Conservation (phyloP, 2,888 invertebrate genomes). For the Drosophila stalkeri region DNA sequence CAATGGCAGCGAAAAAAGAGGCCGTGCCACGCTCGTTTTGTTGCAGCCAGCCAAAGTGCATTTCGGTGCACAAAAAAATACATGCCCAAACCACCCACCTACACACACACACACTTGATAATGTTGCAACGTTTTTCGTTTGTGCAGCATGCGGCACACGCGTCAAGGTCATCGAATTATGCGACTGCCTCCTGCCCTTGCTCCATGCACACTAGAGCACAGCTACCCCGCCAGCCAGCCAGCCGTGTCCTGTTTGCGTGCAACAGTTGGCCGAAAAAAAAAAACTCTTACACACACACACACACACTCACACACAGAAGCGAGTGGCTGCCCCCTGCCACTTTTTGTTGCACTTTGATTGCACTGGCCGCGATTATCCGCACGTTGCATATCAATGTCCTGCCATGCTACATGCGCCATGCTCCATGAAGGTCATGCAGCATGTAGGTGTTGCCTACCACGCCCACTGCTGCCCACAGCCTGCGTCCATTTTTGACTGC, state of each 20-base stretch:
- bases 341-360: conserved; percentile 73
- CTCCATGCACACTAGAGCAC: conserved; percentile 2
- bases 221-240: conserved; percentile 7
- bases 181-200: conserved; percentile 10
- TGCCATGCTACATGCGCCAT: conserved; percentile 38
- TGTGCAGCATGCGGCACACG: conserved; percentile 75
- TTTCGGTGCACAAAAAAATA: conserved; percentile 27
- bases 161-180: conserved; percentile 71
- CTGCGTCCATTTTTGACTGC: conserved; percentile 51
- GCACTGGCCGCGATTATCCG: conserved; percentile 79
- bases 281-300: background rate
- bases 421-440: conserved; percentile 62
- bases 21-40: conserved; percentile 20
- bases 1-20: conserved; percentile 68
- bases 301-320: background rate
- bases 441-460: conserved; percentile 26
- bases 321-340: background rate
- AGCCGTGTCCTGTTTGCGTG: conserved; percentile 47
- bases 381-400: conserved; percentile 77
- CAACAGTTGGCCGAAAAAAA: conserved; percentile 62
- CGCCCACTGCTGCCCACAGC: background rate
- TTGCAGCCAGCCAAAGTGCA: conserved; percentile 59
- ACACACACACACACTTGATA: conserved; percentile 31
- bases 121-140: conserved; percentile 68
- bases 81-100: conserved; percentile 10